These are phyloP conservation scores for Amblyjoppa fuscipennis DNA, from an alignment of 2,888 invertebrate genomes.

Conservation along the genomic window DNA sequence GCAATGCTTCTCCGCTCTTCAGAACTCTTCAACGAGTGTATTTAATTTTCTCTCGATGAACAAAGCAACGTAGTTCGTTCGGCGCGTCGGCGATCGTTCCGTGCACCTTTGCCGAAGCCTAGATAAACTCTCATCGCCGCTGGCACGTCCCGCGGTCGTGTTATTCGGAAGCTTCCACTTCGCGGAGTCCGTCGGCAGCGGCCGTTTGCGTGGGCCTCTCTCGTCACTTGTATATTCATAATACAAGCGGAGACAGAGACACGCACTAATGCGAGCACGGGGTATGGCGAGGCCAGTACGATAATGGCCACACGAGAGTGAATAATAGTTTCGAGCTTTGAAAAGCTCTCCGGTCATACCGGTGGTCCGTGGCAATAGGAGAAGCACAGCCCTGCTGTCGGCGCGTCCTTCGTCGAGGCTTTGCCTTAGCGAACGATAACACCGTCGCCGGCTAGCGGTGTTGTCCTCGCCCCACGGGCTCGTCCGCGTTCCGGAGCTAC, in stretches of 20 bases:
- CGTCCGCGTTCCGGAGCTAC: background rate
- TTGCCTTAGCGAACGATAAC: slow-evolving; percentile 36
- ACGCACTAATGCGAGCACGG: slow-evolving; percentile 45
- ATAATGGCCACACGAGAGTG: slow-evolving; percentile 65
- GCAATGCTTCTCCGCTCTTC: background rate
- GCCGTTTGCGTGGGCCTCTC: slow-evolving; percentile 6
- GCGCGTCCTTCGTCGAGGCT: slow-evolving; percentile 59
- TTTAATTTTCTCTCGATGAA: background rate
- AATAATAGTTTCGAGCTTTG: slow-evolving; percentile 62
- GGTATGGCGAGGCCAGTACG: slow-evolving; percentile 49
- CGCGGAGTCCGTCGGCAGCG: background rate
- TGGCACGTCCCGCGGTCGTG: slow-evolving; percentile 18
- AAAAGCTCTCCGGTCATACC: slow-evolving; percentile 43
- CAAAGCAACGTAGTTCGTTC: background rate
- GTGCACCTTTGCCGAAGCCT: background rate
- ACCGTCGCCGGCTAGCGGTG: background rate
- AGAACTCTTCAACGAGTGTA: background rate
- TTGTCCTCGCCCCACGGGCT: slow-evolving; percentile 40
- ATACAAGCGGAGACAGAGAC: slow-evolving; percentile 11
- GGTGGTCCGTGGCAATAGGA: background rate
- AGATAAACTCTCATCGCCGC: background rate
- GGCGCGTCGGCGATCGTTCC: background rate
- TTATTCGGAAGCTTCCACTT: slow-evolving; percentile 24
- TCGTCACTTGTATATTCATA: slow-evolving; percentile 31
- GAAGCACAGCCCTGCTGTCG: background rate